phyloP scores from a whole-genome alignment of 1,140 invertebrate species.

The Sarcophaga peregrina region DNA sequence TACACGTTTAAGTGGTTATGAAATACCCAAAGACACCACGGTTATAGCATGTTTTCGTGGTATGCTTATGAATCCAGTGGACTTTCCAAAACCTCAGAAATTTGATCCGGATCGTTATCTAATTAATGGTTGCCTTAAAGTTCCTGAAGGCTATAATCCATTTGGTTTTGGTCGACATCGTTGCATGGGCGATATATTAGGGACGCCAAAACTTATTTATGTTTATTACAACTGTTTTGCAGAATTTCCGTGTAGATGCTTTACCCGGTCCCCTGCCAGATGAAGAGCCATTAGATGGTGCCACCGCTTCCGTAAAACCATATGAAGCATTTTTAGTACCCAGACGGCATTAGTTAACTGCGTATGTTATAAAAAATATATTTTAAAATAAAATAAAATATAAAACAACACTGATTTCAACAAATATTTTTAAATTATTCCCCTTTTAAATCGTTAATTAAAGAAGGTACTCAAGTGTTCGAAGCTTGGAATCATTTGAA shows the following conservation, averaged over 20 bases:
- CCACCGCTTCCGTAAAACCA: constrained; percentile 77
- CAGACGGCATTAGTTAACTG: constrained; percentile 29
- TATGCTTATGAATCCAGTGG: constrained; percentile 76
- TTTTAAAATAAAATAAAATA: neutral
- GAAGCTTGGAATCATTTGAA: too few species aligned
- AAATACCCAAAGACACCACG: constrained; percentile 86
- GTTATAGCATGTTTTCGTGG: constrained; percentile 84
- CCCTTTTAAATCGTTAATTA: too few species aligned
- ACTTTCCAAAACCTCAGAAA: constrained; percentile 77
- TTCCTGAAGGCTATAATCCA: constrained; percentile 79
- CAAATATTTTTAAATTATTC: too few species aligned
- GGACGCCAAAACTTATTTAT: constrained; percentile 88
- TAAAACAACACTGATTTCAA: too few species aligned
- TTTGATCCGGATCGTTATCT: constrained; percentile 81
- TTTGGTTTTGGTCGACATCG: constrained; percentile 85
- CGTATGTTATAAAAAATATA: neutral
- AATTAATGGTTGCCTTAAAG: constrained; percentile 73
- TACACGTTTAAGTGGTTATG: constrained; percentile 76
- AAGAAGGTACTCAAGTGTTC: too few species aligned
- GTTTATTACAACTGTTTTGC: constrained; percentile 81
- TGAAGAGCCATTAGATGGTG: constrained; percentile 76
- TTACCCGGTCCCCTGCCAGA: constrained; percentile 74
- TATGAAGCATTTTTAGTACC: constrained; percentile 74
- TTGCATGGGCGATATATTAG: constrained; percentile 85
- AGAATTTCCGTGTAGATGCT: constrained; percentile 78